Conservation (phyloP, 1,140 invertebrate genomes). For the Ceratina australensis region DNA sequence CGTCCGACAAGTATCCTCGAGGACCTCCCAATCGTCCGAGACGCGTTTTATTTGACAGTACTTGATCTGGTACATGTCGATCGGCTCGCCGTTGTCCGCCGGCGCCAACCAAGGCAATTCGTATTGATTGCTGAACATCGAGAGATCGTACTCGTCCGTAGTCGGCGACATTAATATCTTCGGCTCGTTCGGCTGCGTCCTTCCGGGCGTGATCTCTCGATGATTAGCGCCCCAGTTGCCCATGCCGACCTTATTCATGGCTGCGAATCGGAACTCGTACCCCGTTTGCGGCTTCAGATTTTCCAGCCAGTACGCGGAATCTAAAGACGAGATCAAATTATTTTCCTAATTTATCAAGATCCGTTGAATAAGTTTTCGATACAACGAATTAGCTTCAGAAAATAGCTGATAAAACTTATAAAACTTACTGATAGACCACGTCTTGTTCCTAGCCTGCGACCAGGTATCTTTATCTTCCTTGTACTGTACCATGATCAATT, state of each 20-base stretch:
- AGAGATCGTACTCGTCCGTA: conserved; percentile 71
- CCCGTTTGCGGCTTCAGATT: conserved; percentile 87
- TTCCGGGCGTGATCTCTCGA: conserved; percentile 80
- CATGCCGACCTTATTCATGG: conserved; percentile 89
- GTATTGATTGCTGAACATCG: conserved; percentile 86
- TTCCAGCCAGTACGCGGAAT: conserved; percentile 89
- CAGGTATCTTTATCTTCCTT: conserved; percentile 83
- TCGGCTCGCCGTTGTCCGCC: conserved; percentile 92
- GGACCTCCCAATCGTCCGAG: conserved; percentile 82
- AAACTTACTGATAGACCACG: conserved; percentile 84
- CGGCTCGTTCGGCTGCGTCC: conserved; percentile 81
- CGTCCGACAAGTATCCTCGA: conserved; percentile 81
- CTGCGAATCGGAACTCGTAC: conserved; percentile 92
- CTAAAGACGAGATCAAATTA: conserved; percentile 65
- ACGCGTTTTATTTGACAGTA: conserved; percentile 85
- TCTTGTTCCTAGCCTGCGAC: conserved; percentile 84
- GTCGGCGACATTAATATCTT: conserved; percentile 71
- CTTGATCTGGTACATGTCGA: conserved; percentile 89
- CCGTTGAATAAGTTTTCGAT: no score
- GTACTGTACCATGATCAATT: conserved; percentile 87
- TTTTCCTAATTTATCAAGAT: no score
- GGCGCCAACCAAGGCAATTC: conserved; percentile 91
- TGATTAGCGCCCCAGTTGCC: conserved; percentile 85
- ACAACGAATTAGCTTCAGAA: no score
- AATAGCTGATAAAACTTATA: no score